These are phyloP conservation scores for Xenopus laevis DNA, from an alignment of 2,113 vertebrate genomes.

Conservation along the genomic window DNA sequence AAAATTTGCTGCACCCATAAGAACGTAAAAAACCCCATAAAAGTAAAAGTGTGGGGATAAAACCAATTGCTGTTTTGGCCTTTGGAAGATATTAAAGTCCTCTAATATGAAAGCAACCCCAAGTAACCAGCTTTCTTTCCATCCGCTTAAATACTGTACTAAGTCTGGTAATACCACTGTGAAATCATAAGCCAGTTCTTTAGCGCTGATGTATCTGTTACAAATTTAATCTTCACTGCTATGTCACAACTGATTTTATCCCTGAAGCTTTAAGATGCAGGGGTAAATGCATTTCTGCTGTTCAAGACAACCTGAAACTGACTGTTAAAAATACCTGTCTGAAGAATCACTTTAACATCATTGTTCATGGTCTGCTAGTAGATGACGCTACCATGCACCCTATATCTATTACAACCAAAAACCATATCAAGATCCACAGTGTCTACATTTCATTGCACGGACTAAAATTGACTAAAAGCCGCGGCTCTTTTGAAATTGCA, in stretches of 20 bases:
- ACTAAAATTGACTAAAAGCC: too few relatives aligned
- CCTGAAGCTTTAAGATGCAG: slow-evolving; percentile 60
- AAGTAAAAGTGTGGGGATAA: slow-evolving; percentile 57
- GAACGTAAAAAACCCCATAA: slow-evolving; percentile 46
- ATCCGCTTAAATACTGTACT: slow-evolving; percentile 70
- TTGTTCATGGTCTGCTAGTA: slow-evolving; percentile 39
- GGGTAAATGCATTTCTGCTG: slow-evolving; percentile 60
- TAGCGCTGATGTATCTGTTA: slow-evolving; percentile 77
- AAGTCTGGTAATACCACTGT: slow-evolving; percentile 76
- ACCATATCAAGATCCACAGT: too few relatives aligned
- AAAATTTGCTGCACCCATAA: slow-evolving; percentile 45
- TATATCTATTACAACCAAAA: slow-evolving; percentile 43
- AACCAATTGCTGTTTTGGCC: slow-evolving; percentile 58
- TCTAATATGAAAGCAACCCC: slow-evolving; percentile 64
- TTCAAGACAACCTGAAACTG: slow-evolving; percentile 65
- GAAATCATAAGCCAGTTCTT: slow-evolving; percentile 74
- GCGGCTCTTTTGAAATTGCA: too few relatives aligned
- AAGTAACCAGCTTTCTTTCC: slow-evolving; percentile 72
- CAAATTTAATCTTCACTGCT: slow-evolving; percentile 78
- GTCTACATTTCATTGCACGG: too few relatives aligned
- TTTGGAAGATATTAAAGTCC: slow-evolving; percentile 69
- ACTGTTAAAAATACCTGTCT: slow-evolving; percentile 65
- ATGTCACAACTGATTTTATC: slow-evolving; percentile 78
- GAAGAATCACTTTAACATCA: slow-evolving; percentile 48
- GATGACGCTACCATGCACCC: slow-evolving; percentile 45